Evolutionary conservation across 1,140 invertebrate genomes (phyloP), one percentile per base, ranked within the genome.

Genomic region (Campodea augens): DNA sequence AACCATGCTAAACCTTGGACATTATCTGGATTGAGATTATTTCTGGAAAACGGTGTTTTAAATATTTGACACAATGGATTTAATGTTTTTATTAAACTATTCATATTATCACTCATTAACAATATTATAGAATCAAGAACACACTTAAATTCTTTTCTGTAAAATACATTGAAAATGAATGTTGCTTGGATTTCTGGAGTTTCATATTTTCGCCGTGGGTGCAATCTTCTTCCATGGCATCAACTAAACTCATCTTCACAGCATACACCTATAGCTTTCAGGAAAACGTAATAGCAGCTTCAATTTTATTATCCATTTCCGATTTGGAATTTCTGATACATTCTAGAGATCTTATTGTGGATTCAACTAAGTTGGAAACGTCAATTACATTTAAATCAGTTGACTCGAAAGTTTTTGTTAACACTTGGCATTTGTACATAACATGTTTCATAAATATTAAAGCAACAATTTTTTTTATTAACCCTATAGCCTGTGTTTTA

Each of bases 331-430:
- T 37, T 18, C 36, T 37, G 36, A 37, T 10, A 4, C n/a, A n/a
- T 18, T 37, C 36, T 37, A 37, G 36, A 37, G 36, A 18, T n/a
- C 20, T 37, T 18, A 37, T 37, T 37, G 10, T 37, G 20, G n/a
- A 18, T 19, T 37, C 36, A 18, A 37, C 20, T 19, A 10, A n/a
- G 15, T 19, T 10, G 20, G 20, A 18, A 19, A n/a, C 15, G 10
- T 37, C 36, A 37, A 37, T 37, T 10, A 37, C 36, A 37, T 37
- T 37, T 37, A 37, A 19, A 37, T 37, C 36, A 37, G 36, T n/a
- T 37, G 36, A 18, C 20, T 37, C 36, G n/a, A 37, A 37, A 3
- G 36, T 37, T 37, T 37, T 19, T 18, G 36, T 37, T 37, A 37
- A 10, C 20, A 37, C 20, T 37, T 37, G 15, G n/a, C 15, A 37